These are phyloP conservation scores for Erythrocercus mccallii DNA, from an alignment of 2,113 vertebrate genomes.

Conservation along the genomic window DNA sequence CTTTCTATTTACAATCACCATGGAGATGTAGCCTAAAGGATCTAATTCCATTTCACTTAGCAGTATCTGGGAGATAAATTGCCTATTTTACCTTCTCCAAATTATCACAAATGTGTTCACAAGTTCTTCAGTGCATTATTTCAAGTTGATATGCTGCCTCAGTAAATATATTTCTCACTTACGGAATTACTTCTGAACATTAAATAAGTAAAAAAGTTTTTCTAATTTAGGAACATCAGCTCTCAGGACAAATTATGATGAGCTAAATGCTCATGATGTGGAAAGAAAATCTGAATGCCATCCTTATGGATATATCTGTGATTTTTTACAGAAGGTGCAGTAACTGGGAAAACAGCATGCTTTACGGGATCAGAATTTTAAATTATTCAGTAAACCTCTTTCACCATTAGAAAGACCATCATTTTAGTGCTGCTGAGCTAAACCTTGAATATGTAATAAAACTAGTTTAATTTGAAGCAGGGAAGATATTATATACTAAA, in stretches of 20 bases:
- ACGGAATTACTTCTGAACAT: not conserved
- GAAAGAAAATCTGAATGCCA: not conserved
- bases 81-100: not conserved
- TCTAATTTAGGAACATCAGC: not conserved
- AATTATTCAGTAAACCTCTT: not conserved
- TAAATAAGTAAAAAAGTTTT: not conserved
- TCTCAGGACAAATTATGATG: not conserved
- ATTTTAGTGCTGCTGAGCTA: not conserved
- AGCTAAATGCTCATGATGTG: not conserved
- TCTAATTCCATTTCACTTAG: not conserved
- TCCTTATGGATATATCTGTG: not conserved
- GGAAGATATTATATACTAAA: not conserved
- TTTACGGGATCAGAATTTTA: not conserved
- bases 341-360: not conserved
- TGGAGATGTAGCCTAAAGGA: not conserved
- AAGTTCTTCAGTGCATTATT: not conserved
- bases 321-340: not conserved
- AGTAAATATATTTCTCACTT: not conserved
- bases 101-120: not conserved
- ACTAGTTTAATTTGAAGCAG: not conserved
- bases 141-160: not conserved
- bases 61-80: constrained; percentile 18
- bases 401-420: not conserved
- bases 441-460: not conserved
- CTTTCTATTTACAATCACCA: not conserved